Base-by-base conservation (phyloP, 2,797 vertebrate genomes). In the Syngnathus acus region DNA sequence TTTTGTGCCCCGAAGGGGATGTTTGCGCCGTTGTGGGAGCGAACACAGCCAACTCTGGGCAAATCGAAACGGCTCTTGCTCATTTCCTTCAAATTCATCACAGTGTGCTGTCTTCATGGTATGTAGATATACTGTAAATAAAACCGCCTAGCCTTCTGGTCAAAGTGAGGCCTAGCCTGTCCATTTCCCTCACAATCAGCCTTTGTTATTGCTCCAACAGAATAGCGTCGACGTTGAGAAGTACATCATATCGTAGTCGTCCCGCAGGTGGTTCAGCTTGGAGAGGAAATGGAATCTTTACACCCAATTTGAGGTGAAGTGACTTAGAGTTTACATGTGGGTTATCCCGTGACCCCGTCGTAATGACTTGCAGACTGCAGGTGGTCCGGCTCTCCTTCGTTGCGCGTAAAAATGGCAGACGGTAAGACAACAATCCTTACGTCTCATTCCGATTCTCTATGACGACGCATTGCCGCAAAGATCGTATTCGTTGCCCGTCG, bases 281-380 rank as follows among this genome's bases (percentile, higher is more conserved):
- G 85, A 90, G 91, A 96, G 95, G 96, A 99, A 98, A 99, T 99
- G 94, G 94, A 94, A 98, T 96, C 94, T 97, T 97, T 95, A 98
- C 96, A 98, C 96, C 94, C 95, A 98, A 98, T 98, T 99, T 96
- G 94, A 98, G 92, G 93, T 91, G 93, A 95, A 95, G 93, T 94
- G 94, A 95, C 95, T 98, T 94, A 90, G 92, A 93, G 91, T 96
- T 94, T 95, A 94, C 94, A 94, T 92, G 92, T 91, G 93, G 90
- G 78, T 93, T 93, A 94, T 93, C 94, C 90, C 88, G 88, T 97
- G 95, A 97, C 95, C 94, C 91, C 74, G 72, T 69, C 84, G 82
- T 95, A 97, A 98, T 94, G 93, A 93, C 92, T 96, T 93, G 93
- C 95, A 95, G 94, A 92, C 93, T 94, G 93, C 93, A 95, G 95